Base-by-base conservation (phyloP, 2,113 vertebrate genomes). In the Vidua macroura region DNA sequence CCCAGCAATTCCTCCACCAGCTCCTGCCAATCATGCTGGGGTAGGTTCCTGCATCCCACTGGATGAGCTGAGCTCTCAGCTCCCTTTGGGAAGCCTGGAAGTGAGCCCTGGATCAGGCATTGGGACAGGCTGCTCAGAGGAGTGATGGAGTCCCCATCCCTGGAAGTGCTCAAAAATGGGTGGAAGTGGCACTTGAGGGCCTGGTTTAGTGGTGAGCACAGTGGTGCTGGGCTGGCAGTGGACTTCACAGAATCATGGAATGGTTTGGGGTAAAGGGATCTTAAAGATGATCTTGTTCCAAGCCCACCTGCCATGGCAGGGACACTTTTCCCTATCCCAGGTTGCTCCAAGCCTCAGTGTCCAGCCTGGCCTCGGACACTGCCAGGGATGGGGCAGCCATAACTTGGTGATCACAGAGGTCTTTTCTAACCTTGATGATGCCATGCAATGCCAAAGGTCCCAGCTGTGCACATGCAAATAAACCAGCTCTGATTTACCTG, bases 151-250 rank as follows among this genome's bases (percentile, higher is more conserved):
- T 20, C 24, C 21, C 24, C n/a, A n/a, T 41, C 66, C n/a, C n/a
- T 63, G n/a, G 28, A 30, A 48, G 21, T 3, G 58, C 14, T 8
- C n/a, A 30, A 3, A 30, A 41, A 8, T 0, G 0, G 35, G n/a
- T 14, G 66, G n/a, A 48, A 35, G 41, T 41, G 56, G 30, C n/a
- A 30, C n/a, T 11, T 9, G 66, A 27, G 21, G 49, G 43, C 20
- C n/a, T 56, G 66, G 49, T 11, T 70, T 4, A 60, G 24, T 18
- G 46, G 11, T 25, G 44, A 23, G 4, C 63, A 19, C 0, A 1
- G 11, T 30, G 24, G 9, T 49, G 43, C 58, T 49, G 30, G 49
- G 41, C 21, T 64, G 64, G 43, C 35, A 70, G 24, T 10, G 35
- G 35, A 35, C 35, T 35, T 25, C 13, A 48, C n/a, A 39, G 37